A percentile compares a stretch with the other conserved stretches of the same genome.
These are phyloP conservation scores for Myodes glareolus DNA, from an alignment of 2,113 vertebrate species.

Conservation along the genomic window DNA sequence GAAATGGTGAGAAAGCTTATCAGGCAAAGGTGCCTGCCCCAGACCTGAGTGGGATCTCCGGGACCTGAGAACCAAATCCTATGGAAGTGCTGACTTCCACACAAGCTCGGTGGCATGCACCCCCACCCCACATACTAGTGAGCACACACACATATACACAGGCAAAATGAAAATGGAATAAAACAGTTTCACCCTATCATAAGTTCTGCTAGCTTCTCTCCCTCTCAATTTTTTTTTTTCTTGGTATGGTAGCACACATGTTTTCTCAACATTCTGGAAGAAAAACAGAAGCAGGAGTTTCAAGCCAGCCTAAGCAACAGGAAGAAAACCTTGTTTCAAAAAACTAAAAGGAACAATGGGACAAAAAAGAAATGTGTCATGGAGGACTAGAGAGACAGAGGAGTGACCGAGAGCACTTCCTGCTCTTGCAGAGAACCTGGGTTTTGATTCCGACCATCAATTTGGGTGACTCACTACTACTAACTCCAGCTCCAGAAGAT, in stretches of 20 bases:
- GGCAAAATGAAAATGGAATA: neutral
- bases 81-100: neutral
- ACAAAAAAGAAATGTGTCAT: neutral
- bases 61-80: neutral
- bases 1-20: neutral
- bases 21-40: neutral
- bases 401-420: neutral
- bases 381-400: neutral
- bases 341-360: neutral
- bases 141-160: neutral
- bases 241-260: neutral
- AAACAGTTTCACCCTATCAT: neutral
- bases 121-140: neutral
- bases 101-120: too few species aligned
- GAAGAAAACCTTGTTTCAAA: neutral
- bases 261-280: neutral
- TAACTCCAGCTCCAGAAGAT: neutral
- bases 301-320: neutral
- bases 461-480: neutral
- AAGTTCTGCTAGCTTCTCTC: neutral
- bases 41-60: neutral
- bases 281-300: neutral
- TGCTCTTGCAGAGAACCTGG: neutral
- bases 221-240: neutral
- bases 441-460: neutral